Conservation (phyloP, 2,113 vertebrate species). For the Tamias sibiricus region DNA sequence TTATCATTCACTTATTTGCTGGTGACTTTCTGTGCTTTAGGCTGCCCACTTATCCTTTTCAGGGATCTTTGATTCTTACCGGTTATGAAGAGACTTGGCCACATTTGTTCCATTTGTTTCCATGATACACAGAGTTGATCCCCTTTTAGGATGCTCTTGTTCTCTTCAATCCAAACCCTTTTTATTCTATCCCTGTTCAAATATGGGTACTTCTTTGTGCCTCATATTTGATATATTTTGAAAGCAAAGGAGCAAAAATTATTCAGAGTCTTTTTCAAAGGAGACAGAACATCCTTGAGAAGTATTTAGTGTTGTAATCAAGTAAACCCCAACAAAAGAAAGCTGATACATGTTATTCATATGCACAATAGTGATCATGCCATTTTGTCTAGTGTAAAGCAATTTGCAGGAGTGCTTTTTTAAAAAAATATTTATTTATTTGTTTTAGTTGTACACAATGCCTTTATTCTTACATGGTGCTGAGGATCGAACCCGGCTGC, state of each 20-base stretch:
- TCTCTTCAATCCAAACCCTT: not conserved
- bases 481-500: too few relatives aligned
- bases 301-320: conserved; percentile 22
- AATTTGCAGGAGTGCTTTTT: not conserved
- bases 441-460: too few relatives aligned
- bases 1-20: not conserved
- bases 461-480: too few relatives aligned
- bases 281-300: not conserved
- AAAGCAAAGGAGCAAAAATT: conserved; percentile 21
- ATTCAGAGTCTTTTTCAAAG: conserved; percentile 43
- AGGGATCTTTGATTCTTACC: not conserved
- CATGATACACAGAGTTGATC: not conserved
- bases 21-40: conserved; percentile 14
- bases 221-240: conserved; percentile 53
- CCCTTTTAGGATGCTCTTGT: not conserved
- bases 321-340: conserved; percentile 7
- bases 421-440: too few relatives aligned
- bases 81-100: not conserved
- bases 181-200: not conserved
- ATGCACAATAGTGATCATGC: not conserved
- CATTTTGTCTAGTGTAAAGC: not conserved
- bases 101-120: not conserved
- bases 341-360: not conserved
- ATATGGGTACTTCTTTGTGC: not conserved
- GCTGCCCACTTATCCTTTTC: not conserved